phyloP scores from a whole-genome alignment of 2,113 vertebrate genomes.

The Mobula birostris region DNA sequence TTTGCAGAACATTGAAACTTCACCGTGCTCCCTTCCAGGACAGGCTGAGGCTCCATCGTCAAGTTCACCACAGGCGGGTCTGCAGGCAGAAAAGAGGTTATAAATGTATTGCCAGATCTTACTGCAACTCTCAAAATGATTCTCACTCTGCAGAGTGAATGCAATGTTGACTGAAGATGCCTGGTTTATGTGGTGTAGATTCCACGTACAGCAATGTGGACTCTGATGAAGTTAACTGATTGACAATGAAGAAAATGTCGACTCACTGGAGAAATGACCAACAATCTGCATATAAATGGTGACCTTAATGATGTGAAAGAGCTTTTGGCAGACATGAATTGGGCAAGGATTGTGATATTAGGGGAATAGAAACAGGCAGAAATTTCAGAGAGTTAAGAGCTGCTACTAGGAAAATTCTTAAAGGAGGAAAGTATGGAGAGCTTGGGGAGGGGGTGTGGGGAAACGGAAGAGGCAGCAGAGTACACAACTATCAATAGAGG shows the following conservation, averaged over 20 bases:
- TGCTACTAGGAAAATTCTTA: background rate
- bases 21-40: slow-evolving; percentile 85
- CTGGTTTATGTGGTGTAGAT: no score
- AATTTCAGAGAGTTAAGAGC: background rate
- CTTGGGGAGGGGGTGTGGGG: background rate
- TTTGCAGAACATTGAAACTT: slow-evolving; percentile 93
- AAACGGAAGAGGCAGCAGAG: background rate
- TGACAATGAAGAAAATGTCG: background rate
- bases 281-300: background rate
- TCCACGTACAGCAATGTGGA: no score
- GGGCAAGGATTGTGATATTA: background rate
- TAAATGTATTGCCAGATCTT: no score
- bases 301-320: background rate
- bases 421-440: background rate
- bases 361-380: background rate
- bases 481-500: background rate
- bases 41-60: slow-evolving; percentile 85
- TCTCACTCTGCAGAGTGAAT: background rate
- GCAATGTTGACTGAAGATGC: background rate
- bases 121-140: background rate
- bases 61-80: slow-evolving; percentile 92
- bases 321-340: background rate
- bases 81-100: slow-evolving; percentile 49
- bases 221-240: background rate
- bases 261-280: background rate